A percentile compares a stretch with the other conserved stretches of the same genome.
Conservation (phyloP, 2,113 vertebrate species). For the Gopherus flavomarginatus region DNA sequence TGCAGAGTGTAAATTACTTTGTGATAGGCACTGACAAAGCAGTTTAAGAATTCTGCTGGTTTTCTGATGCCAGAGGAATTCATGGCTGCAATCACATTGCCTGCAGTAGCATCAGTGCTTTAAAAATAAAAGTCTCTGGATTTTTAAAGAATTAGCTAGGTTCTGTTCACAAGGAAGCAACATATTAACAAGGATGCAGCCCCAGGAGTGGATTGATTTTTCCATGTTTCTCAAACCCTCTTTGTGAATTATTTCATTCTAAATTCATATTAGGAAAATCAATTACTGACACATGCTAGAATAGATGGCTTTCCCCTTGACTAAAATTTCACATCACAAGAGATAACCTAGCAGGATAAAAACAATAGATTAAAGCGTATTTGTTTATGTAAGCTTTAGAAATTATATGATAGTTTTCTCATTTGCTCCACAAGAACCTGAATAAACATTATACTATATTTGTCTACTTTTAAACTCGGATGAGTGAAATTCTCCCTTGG, state of each 20-base stretch:
- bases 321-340: conserved; percentile 25
- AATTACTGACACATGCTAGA: conserved; percentile 49
- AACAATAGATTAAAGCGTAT: conserved; percentile 1
- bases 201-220: conserved; percentile 57
- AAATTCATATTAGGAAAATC: conserved; percentile 49
- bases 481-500: neutral
- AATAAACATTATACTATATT: neutral
- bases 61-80: conserved; percentile 69
- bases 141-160: conserved; percentile 68
- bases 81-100: conserved; percentile 76
- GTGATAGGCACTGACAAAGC: conserved; percentile 34
- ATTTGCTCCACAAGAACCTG: neutral
- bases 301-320: conserved; percentile 47
- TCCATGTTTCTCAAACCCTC: conserved; percentile 37
- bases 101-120: conserved; percentile 64
- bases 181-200: conserved; percentile 65
- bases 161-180: conserved; percentile 61
- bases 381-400: neutral
- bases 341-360: neutral
- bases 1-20: neutral
- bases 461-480: neutral
- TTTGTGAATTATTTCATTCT: conserved; percentile 46
- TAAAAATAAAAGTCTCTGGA: conserved; percentile 70
- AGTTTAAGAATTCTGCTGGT: conserved; percentile 63
- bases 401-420: neutral